These are phyloP conservation scores for Antechinus stuartii DNA, from an alignment of 2,113 vertebrate species.

Conservation along the genomic window DNA sequence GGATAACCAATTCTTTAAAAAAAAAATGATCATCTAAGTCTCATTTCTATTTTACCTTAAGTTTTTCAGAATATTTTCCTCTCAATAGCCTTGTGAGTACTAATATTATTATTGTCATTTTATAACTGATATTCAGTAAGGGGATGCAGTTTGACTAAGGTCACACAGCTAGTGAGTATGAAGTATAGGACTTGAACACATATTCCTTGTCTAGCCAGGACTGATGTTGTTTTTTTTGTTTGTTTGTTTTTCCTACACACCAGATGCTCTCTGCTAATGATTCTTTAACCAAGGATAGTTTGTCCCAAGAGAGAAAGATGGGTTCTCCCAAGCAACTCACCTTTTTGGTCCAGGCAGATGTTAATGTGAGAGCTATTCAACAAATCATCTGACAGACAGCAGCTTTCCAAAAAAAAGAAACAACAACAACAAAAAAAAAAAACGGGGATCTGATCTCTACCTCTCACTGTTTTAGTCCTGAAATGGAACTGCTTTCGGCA, in stretches of 20 bases:
- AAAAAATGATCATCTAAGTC: neutral
- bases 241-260: neutral
- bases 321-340: neutral
- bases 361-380: neutral
- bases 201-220: neutral
- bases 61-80: neutral
- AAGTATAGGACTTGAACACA: neutral
- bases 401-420: neutral
- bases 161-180: neutral
- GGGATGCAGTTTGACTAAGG: neutral
- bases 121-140: neutral
- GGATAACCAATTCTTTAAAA: neutral
- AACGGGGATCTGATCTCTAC: neutral
- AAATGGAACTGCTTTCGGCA: neutral
- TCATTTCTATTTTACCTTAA: neutral
- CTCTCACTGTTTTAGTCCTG: neutral
- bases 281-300: neutral
- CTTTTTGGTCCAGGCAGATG: neutral
- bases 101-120: neutral
- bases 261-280: neutral
- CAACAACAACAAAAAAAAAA: too few relatives aligned
- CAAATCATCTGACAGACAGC: neutral
- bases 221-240: neutral
- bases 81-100: neutral
- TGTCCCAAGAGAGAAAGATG: neutral